Percentiles rank a stretch among this genome's conserved stretches.
Evolutionary conservation across 1,140 invertebrate species (phyloP).

Genomic region (Drosophila yakuba): DNA sequence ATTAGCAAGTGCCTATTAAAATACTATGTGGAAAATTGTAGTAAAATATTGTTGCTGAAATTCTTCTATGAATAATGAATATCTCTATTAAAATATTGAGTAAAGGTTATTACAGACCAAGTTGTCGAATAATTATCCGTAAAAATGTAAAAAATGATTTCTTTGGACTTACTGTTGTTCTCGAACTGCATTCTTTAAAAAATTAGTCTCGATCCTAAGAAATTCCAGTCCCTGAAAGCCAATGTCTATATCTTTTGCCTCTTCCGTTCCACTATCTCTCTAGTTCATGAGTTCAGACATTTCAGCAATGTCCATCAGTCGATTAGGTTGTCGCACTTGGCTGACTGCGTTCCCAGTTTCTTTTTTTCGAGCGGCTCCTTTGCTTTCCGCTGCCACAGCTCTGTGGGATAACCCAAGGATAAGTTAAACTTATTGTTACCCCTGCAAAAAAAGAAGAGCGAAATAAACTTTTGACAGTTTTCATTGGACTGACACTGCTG

Average conservation of each 20-base stretch:
- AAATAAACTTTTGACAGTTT: slow-evolving; percentile 72
- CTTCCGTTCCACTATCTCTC: not conserved
- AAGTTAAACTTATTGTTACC: slow-evolving; percentile 74
- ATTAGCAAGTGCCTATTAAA: slow-evolving; percentile 52
- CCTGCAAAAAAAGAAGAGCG: slow-evolving; percentile 41
- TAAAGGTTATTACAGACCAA: too few relatives aligned
- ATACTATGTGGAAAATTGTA: not conserved
- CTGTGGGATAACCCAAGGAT: slow-evolving; percentile 44
- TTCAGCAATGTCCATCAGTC: slow-evolving; percentile 44
- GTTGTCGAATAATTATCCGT: too few relatives aligned
- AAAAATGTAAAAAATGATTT: too few relatives aligned
- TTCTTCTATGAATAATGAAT: too few relatives aligned
- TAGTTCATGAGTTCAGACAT: slow-evolving; percentile 26
- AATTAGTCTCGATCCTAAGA: not conserved
- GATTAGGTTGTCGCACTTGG: slow-evolving; percentile 52
- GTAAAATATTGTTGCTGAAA: too few relatives aligned
- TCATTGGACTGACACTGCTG: slow-evolving; percentile 33
- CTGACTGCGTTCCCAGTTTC: slow-evolving; percentile 8
- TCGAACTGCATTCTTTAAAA: not conserved
- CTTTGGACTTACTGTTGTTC: not conserved
- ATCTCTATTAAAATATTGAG: too few relatives aligned
- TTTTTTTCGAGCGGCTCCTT: slow-evolving; percentile 1
- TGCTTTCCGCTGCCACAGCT: slow-evolving; percentile 39
- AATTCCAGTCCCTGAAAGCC: not conserved
- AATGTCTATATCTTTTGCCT: not conserved